Evolutionary conservation across 2,113 vertebrate species (phyloP), one percentile per base, ranked within the genome.

Genomic region (Meleagris gallopavo): DNA sequence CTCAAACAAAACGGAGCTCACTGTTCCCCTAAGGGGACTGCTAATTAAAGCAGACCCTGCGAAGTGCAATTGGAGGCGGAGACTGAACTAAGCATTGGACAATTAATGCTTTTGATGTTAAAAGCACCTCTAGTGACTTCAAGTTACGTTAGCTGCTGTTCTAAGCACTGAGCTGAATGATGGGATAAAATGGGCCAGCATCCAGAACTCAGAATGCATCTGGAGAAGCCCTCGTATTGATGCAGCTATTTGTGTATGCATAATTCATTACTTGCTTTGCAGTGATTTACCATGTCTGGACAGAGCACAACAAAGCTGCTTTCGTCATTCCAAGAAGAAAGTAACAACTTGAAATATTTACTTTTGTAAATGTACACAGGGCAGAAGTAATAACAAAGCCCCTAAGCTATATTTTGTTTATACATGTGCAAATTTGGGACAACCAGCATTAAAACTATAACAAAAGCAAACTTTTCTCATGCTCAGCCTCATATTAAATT

Each of bases 241-340:
- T 66, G 72, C 66, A 72, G 62, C 89, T 94, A 88, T 86, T 88
- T 85, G 82, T 55, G 5, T 64, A 96, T 82, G 89, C 83, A 61
- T 89, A 94, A 97, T 95, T 96, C 82, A 96, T 88, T 45, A 55
- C 64, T 67, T 86, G 89, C 82, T 90, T 69, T 46, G 70, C 72
- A 55, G 89, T 62, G 46, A 89, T 93, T 95, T 55, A 86, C 60
- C 21, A 6, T 22, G 60, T 65, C 95, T 91, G 84, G 93, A 89
- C 86, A 95, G 79, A 72, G 66, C 13, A 55, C 88, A 89, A 86
- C 67, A 94, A 92, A 94, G 81, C 66, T 64, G 77, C 61, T 95
- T 88, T 82, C 91, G 82, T 75, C 78, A 60, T 21, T 75, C 71
- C 43, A 77, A 90, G 55, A 52, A 88, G 62, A 91, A 94, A 93